phyloP scores from a whole-genome alignment of 2,113 vertebrate species.

The Thunnus thynnus region DNA sequence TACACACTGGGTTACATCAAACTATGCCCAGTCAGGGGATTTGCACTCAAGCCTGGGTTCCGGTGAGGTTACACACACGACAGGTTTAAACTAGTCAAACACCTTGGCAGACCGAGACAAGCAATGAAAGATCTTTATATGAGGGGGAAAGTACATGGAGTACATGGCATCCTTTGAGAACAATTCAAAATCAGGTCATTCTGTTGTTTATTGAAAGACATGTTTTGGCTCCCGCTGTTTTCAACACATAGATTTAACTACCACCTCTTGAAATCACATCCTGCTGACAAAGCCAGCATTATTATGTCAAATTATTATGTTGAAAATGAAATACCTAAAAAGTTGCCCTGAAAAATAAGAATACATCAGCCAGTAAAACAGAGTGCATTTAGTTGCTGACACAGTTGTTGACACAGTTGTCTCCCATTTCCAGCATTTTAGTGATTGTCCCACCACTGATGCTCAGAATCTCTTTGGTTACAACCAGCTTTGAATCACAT shows the following conservation, averaged over 20 bases:
- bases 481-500: too few species aligned
- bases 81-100: slow-evolving; percentile 47
- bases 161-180: background rate
- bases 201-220: background rate
- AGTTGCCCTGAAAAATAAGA: too few species aligned
- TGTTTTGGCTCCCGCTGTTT: background rate
- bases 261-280: background rate
- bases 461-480: too few species aligned
- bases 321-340: background rate
- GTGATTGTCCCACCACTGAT: background rate
- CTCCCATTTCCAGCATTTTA: background rate
- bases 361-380: background rate
- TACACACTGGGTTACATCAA: slow-evolving; percentile 50
- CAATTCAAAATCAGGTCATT: background rate
- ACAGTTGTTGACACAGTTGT: too few species aligned
- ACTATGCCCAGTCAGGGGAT: slow-evolving; percentile 44
- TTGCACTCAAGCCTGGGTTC: slow-evolving; percentile 47
- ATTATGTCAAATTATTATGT: background rate
- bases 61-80: slow-evolving; percentile 27
- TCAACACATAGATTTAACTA: background rate
- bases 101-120: slow-evolving; percentile 16
- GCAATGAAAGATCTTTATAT: slow-evolving; percentile 17
- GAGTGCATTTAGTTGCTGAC: background rate
- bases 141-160: background rate
- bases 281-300: background rate